Conservation (phyloP, 2,888 invertebrate genomes). For the Charanyca ferruginea region DNA sequence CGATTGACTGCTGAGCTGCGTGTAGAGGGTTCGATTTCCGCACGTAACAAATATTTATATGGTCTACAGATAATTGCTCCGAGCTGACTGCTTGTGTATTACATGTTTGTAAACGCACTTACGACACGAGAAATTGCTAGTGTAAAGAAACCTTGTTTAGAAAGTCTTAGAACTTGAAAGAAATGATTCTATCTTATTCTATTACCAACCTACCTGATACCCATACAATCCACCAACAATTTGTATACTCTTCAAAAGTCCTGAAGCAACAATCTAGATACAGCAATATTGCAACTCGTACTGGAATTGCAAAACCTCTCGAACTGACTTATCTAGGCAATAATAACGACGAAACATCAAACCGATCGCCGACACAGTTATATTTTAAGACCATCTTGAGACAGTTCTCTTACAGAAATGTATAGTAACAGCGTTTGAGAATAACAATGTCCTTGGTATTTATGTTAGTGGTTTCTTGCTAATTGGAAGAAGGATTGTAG, state of each 20-base stretch:
- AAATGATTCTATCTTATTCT: too few species aligned
- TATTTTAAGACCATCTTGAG: conserved; percentile 70
- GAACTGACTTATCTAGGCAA: conserved; percentile 80
- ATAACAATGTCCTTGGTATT: conserved; percentile 15
- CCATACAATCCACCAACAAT: conserved; percentile 14
- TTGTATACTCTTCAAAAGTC: conserved; percentile 45
- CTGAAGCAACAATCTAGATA: conserved; percentile 65
- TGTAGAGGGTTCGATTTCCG: too few species aligned
- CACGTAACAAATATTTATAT: too few species aligned
- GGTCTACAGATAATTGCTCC: too few species aligned
- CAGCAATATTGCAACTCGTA: conserved; percentile 80
- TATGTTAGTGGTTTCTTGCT: conserved; percentile 4
- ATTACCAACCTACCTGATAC: background rate
- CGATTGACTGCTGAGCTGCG: too few species aligned
- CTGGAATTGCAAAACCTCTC: conserved; percentile 75
- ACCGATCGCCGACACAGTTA: conserved; percentile 44
- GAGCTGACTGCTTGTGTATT: too few species aligned
- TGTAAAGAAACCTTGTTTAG: too few species aligned
- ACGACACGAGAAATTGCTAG: too few species aligned
- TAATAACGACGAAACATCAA: conserved; percentile 78
- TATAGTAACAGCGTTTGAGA: conserved; percentile 24
- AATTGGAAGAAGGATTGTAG: conserved; percentile 1
- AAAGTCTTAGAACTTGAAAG: too few species aligned
- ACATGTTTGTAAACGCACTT: too few species aligned
- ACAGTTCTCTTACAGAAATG: conserved; percentile 57